Conservation (phyloP, 2,113 vertebrate species). For the Tragelaphus imberbis region DNA sequence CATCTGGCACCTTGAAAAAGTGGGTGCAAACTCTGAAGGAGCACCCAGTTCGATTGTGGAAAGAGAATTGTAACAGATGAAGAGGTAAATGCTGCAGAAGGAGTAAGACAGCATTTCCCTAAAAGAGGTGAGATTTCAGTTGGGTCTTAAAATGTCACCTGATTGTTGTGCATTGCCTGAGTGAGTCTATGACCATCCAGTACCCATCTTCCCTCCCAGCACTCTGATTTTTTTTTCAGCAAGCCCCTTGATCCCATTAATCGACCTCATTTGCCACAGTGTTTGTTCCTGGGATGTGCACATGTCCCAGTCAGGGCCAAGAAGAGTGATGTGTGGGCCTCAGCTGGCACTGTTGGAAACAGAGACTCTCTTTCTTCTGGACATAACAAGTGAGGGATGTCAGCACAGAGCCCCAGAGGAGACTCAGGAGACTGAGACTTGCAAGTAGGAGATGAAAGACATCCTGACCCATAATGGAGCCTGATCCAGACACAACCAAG, state of each 20-base stretch:
- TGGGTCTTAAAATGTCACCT: neutral
- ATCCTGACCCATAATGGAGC: neutral
- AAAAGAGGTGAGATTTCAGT: neutral
- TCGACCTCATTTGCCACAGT: neutral
- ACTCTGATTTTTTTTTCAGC: neutral
- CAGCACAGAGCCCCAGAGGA: neutral
- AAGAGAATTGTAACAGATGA: neutral
- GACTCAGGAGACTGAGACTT: neutral
- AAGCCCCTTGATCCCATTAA: neutral
- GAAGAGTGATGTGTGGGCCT: neutral
- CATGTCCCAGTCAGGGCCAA: neutral
- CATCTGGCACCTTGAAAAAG: neutral
- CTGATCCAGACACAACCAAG: neutral
- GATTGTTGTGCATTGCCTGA: neutral
- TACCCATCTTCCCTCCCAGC: neutral
- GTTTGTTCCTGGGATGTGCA: neutral
- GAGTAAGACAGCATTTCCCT: neutral
- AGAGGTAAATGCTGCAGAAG: neutral
- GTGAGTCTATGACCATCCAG: neutral
- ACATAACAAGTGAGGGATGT: neutral
- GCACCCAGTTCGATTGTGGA: neutral
- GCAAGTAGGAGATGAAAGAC: neutral
- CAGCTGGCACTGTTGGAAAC: no score
- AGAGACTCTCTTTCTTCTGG: neutral
- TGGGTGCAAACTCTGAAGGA: neutral